phyloP scores from a whole-genome alignment of 2,888 invertebrate species.

The Hipparchia semele region DNA sequence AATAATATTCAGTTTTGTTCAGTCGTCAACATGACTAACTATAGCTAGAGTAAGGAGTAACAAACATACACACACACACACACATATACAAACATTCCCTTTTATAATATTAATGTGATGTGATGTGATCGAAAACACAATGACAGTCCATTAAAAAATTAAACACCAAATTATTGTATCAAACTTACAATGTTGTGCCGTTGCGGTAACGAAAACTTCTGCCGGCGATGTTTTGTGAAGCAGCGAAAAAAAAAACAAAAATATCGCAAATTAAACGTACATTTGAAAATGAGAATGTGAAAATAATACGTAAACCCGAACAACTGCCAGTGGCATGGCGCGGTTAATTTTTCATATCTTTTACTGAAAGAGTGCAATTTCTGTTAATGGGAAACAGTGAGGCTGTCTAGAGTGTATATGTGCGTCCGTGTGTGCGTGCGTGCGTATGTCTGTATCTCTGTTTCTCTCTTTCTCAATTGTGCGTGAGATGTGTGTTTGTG shows the following conservation, averaged over 20 bases:
- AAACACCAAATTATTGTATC: not conserved
- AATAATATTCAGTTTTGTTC: not conserved
- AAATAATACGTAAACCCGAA: conserved; percentile 41
- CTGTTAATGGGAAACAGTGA: not conserved
- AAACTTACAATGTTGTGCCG: not conserved
- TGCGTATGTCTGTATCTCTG: too few species aligned
- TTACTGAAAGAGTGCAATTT: conserved; percentile 36
- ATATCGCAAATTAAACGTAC: conserved; percentile 44
- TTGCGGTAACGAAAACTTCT: conserved; percentile 37
- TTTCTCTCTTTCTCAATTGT: too few species aligned
- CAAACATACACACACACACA: too few species aligned
- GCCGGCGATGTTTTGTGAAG: conserved; percentile 35
- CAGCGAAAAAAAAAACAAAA: conserved; percentile 36
- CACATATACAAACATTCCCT: too few species aligned
- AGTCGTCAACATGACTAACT: too few species aligned
- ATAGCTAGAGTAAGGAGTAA: too few species aligned
- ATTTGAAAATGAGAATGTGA: conserved; percentile 48
- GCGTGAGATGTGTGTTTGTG: too few species aligned
- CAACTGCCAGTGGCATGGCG: conserved; percentile 46
- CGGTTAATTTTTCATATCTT: conserved; percentile 45
- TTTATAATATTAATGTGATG: too few species aligned
- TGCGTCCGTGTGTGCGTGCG: too few species aligned
- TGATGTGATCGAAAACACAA: too few species aligned
- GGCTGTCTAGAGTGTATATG: not conserved
- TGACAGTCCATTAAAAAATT: not conserved